Evolutionary conservation across 2,113 vertebrate species (phyloP).

Genomic region (Thunnus thynnus): DNA sequence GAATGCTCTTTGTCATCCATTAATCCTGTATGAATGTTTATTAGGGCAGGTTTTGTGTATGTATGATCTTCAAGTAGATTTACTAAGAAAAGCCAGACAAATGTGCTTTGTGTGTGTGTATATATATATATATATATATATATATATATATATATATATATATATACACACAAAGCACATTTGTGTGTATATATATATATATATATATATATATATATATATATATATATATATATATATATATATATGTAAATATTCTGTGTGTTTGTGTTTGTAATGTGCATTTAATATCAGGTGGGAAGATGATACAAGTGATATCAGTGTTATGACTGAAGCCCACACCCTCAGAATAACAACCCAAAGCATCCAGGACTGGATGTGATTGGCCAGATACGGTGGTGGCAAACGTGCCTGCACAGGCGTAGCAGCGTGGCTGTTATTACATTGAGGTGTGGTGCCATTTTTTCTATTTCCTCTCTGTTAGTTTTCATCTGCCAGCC

Average conservation of each 20-base stretch:
- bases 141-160: neutral
- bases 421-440: constrained; percentile 37
- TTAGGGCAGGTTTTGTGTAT: neutral
- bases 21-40: constrained; percentile 23
- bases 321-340: constrained; percentile 31
- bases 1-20: neutral
- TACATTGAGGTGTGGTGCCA: constrained; percentile 3
- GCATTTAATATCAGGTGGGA: constrained; percentile 50
- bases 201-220: no score
- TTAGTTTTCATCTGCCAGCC: constrained; percentile 46
- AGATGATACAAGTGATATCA: constrained; percentile 47
- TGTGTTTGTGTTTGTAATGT: constrained; percentile 17
- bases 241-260: neutral
- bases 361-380: constrained; percentile 1
- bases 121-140: no score
- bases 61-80: neutral
- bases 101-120: neutral
- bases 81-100: neutral
- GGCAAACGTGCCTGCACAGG: constrained; percentile 20
- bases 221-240: no score
- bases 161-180: no score
- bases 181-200: neutral
- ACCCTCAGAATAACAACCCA: neutral
- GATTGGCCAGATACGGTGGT: constrained; percentile 44
- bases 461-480: constrained; percentile 45